phyloP scores from a whole-genome alignment of 2,797 vertebrate species.

The Choloepus didactylus region DNA sequence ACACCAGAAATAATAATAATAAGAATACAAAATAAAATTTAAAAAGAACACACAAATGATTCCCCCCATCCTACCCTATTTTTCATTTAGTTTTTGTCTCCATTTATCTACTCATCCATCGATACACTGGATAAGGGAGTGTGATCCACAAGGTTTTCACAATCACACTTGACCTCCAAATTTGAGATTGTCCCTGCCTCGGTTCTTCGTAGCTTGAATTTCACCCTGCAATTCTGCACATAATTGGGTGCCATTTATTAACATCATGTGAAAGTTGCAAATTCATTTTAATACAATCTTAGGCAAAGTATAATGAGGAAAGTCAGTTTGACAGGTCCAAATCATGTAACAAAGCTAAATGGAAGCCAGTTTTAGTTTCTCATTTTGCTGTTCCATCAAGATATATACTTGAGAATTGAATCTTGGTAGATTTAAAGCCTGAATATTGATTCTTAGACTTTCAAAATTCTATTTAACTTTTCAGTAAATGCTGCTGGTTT shows the following conservation, averaged over 20 bases:
- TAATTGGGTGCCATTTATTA: constrained; percentile 4
- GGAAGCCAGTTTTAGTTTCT: constrained; percentile 14
- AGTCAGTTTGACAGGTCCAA: neutral
- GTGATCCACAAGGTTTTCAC: too few relatives aligned
- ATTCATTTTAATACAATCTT: constrained; percentile 50
- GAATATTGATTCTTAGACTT: neutral
- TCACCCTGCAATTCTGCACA: neutral
- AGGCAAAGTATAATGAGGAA: neutral
- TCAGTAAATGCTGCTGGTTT: neutral
- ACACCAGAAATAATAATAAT: too few relatives aligned
- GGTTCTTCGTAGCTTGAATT: neutral
- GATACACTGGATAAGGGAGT: too few relatives aligned
- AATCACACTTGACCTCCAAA: neutral
- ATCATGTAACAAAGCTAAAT: neutral
- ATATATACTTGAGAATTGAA: neutral
- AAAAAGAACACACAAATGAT: too few relatives aligned
- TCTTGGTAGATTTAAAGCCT: neutral
- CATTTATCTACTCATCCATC: too few relatives aligned
- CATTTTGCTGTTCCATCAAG: neutral
- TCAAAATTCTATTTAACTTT: neutral
- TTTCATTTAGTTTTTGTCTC: too few relatives aligned
- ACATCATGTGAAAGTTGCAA: constrained; percentile 26
- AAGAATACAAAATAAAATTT: too few relatives aligned
- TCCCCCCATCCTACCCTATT: too few relatives aligned
- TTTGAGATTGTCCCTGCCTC: neutral